Evolutionary conservation across 2,113 vertebrate genomes (phyloP).

Genomic region (Paramormyrops kingsleyae): DNA sequence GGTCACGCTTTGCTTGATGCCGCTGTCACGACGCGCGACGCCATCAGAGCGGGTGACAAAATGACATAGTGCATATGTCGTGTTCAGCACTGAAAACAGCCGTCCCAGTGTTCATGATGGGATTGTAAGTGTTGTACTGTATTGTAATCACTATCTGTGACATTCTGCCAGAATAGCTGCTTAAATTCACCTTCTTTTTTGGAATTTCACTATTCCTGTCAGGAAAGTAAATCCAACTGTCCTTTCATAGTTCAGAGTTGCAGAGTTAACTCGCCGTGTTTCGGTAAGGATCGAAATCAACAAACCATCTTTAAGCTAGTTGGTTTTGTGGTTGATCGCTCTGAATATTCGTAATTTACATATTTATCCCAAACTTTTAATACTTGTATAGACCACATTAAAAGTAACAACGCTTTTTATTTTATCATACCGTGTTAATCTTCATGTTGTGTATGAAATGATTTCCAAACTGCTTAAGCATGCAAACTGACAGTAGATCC

Average conservation of each 20-base stretch:
- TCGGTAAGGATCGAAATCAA: neutral
- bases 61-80: neutral
- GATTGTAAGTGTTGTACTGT: neutral
- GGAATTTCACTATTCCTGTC: neutral
- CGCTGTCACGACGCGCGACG: neutral
- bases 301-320: neutral
- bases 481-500: neutral
- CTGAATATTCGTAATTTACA: neutral
- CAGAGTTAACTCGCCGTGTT: neutral
- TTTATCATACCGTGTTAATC: neutral
- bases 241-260: neutral
- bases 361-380: neutral
- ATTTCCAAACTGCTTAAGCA: neutral
- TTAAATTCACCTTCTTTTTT: neutral
- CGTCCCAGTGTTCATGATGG: neutral
- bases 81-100: neutral
- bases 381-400: neutral
- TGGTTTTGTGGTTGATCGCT: neutral
- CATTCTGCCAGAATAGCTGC: neutral
- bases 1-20: neutral
- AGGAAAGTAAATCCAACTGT: neutral
- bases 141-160: slow-evolving; percentile 13
- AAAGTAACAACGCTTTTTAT: neutral
- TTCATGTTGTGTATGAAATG: neutral
- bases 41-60: neutral